phyloP scores from a whole-genome alignment of 2,888 invertebrate species.

The Platypus cylindrus region DNA sequence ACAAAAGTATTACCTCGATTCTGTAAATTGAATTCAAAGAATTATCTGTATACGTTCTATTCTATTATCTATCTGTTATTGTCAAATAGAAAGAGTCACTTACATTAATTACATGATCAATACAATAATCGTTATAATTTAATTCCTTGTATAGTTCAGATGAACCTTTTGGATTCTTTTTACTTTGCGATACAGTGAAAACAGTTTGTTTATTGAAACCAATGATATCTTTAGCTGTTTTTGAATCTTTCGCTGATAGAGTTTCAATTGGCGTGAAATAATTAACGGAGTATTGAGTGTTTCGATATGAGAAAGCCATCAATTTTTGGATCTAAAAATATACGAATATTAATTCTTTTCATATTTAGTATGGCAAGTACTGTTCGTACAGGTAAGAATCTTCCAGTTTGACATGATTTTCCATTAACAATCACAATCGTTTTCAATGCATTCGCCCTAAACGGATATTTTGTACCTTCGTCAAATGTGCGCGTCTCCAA shows the following conservation, averaged over 20 bases:
- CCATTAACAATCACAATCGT: slow-evolving; percentile 55
- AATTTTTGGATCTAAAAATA: slow-evolving; percentile 26
- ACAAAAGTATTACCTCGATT: slow-evolving; percentile 54
- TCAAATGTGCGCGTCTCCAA: slow-evolving; percentile 43
- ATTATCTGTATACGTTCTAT: no score
- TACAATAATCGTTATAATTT: slow-evolving; percentile 49
- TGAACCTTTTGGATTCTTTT: slow-evolving; percentile 46
- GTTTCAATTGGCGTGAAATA: slow-evolving; percentile 46
- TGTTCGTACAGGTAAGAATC: slow-evolving; percentile 41
- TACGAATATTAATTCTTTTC: no score
- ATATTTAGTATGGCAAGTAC: slow-evolving; percentile 14
- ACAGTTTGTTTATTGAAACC: slow-evolving; percentile 50
- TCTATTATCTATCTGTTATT: background rate
- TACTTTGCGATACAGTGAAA: slow-evolving; percentile 48
- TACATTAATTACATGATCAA: slow-evolving; percentile 51
- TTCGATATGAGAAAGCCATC: slow-evolving; percentile 33
- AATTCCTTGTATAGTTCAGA: slow-evolving; percentile 44
- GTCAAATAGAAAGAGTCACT: slow-evolving; percentile 23
- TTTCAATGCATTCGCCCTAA: slow-evolving; percentile 64
- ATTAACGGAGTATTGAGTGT: slow-evolving; percentile 48
- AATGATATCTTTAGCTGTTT: slow-evolving; percentile 43
- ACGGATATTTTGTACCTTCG: slow-evolving; percentile 54
- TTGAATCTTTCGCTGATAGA: slow-evolving; percentile 41
- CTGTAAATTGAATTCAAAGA: slow-evolving; percentile 37
- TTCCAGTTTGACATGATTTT: slow-evolving; percentile 43